Percentiles rank a stretch among this genome's conserved stretches.
These are phyloP conservation scores for Gallinago media DNA, from an alignment of 2,113 vertebrate species.

Conservation along the genomic window DNA sequence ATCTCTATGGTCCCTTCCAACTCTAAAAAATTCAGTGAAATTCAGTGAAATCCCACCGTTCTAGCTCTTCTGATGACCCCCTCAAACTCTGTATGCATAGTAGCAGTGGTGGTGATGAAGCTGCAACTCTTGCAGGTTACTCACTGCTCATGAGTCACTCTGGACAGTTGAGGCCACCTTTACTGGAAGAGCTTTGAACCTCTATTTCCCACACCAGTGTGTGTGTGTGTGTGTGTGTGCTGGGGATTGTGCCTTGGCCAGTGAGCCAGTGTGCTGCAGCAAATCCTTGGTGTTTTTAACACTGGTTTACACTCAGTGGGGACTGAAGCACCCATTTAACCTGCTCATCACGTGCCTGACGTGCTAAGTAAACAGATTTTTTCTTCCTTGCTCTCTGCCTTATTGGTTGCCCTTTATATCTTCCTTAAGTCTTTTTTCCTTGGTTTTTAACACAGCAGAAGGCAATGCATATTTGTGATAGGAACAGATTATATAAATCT, in stretches of 20 bases:
- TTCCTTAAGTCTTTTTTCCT: neutral
- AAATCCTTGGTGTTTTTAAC: neutral
- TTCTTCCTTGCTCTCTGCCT: neutral
- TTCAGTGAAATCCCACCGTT: neutral
- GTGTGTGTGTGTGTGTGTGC: neutral
- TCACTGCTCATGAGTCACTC: neutral
- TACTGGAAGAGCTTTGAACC: neutral
- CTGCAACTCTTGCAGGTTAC: neutral
- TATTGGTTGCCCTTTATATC: neutral
- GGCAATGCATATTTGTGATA: neutral
- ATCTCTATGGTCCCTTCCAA: too few species aligned
- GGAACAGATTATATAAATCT: neutral
- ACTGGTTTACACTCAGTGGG: neutral
- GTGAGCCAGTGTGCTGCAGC: neutral
- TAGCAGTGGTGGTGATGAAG: neutral
- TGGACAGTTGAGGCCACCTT: neutral
- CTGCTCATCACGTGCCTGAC: neutral
- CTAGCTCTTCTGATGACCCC: neutral
- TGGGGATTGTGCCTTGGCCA: neutral
- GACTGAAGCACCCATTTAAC: neutral
- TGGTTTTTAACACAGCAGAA: neutral
- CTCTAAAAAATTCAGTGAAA: too few species aligned
- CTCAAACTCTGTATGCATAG: neutral
- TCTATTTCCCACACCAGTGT: neutral
- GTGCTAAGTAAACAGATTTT: neutral